phyloP scores from a whole-genome alignment of 2,797 vertebrate genomes.

The Phylloscopus collybita region DNA sequence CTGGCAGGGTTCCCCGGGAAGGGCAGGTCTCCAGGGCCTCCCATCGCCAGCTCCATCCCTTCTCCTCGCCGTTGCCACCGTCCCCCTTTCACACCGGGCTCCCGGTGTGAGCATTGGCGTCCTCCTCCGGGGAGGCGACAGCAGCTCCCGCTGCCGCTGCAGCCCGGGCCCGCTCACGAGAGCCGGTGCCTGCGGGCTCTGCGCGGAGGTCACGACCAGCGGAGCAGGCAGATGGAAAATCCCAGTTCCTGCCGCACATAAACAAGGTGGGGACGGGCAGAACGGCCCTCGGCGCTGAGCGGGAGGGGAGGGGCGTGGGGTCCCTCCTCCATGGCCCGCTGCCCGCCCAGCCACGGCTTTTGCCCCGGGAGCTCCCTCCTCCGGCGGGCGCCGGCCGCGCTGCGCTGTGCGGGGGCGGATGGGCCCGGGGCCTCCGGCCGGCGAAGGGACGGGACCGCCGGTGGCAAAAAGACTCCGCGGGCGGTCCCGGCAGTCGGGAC shows the following conservation, averaged over 20 bases:
- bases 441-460: not conserved
- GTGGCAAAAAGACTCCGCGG: not conserved
- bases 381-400: not conserved
- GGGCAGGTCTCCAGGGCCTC: constrained; percentile 38
- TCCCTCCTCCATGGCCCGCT: constrained; percentile 61
- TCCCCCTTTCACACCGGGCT: not conserved
- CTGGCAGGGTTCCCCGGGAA: constrained; percentile 1
- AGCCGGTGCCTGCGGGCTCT: not conserved
- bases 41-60: not conserved
- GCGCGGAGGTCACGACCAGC: constrained; percentile 7
- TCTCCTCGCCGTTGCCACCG: not conserved
- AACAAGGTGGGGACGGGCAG: constrained; percentile 37
- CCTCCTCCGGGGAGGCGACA: not conserved
- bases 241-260: constrained; percentile 39
- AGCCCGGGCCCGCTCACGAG: not conserved
- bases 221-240: constrained; percentile 53
- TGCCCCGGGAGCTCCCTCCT: constrained; percentile 38
- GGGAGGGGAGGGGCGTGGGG: constrained; percentile 52
- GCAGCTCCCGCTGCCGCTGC: not conserved
- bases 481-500: not conserved
- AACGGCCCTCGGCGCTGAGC: not conserved
- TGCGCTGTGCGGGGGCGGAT: not conserved
- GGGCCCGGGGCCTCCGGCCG: not conserved
- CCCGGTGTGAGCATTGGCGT: not conserved
- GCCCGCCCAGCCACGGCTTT: constrained; percentile 2